phyloP scores from a whole-genome alignment of 2,113 vertebrate genomes.

The Entomyzon cyanotis region DNA sequence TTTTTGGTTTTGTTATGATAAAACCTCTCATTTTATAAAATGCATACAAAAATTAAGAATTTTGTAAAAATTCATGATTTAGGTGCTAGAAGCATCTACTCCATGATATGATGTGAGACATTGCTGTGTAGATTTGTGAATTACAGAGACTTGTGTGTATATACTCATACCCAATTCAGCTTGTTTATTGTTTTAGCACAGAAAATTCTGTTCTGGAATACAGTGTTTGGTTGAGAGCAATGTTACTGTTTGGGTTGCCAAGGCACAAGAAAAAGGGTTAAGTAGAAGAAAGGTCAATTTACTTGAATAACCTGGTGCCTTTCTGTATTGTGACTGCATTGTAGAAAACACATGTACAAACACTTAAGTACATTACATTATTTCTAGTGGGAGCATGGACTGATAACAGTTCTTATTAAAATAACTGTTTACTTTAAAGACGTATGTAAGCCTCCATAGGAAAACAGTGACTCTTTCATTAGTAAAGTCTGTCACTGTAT shows the following conservation, averaged over 20 bases:
- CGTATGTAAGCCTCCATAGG: neutral
- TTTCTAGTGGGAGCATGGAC: neutral
- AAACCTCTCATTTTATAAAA: neutral
- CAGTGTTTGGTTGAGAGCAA: neutral
- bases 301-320: slow-evolving; percentile 62
- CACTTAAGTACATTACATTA: neutral
- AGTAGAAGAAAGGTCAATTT: slow-evolving; percentile 1
- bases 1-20: neutral
- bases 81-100: neutral
- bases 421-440: neutral
- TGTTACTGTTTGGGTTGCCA: neutral
- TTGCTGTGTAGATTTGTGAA: neutral
- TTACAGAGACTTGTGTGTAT: neutral
- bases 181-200: neutral
- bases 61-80: neutral
- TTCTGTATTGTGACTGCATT: slow-evolving; percentile 8
- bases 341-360: slow-evolving; percentile 16
- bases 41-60: neutral
- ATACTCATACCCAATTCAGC: neutral
- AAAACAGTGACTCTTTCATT: neutral
- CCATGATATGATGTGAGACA: neutral
- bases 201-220: neutral
- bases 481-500: neutral
- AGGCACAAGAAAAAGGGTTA: neutral
- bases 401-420: neutral